Evolutionary conservation across 2,797 vertebrate species (phyloP), one percentile per base, ranked within the genome.

Genomic region (Anabas testudineus): DNA sequence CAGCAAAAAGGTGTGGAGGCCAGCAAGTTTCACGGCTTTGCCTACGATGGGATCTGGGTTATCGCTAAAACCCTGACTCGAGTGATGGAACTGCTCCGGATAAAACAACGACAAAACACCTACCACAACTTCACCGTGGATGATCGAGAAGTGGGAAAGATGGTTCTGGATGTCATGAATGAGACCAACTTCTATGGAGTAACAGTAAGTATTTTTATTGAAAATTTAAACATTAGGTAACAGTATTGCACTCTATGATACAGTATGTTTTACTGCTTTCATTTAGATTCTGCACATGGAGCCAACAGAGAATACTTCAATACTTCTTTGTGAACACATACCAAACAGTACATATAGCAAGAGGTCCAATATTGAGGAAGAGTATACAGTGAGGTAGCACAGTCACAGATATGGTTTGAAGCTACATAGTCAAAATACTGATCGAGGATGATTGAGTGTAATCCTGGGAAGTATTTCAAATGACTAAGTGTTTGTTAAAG

Each of bases 31-130:
- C 98, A 99, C 3, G 98, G 98, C 67, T 99, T 98, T 16, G 98
- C 98, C 57, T 99, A 99, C 5, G 98, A 99, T 3, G 98, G 98
- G 84, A 99, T 99, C 91, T 99, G 98, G 98, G 98, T 99, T 78
- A 99, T 99, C 43, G 98, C 98, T 19, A 97, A 95, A 88, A 99
- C 97, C 0, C 85, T 99, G 18, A 97, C 96, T n/a, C 90, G 97
- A 14, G 97, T 97, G 71, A 97, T 97, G 96, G 97, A 98, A 73
- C 93, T 95, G 6, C 94, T 99, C 58, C 94, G 95, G 8, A 74
- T 94, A 52, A 96, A 95, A 82, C 95, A 96, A 66, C 91, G 91
- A 48, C 95, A 96, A 70, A 95, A 96, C 90, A 92, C 89, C 71
- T 95, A 95, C 90, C 96, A 96, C 84, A 97, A 99, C 90, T 98